These are phyloP conservation scores for Helostoma temminkii DNA, from an alignment of 2,797 vertebrate species.

Conservation along the genomic window DNA sequence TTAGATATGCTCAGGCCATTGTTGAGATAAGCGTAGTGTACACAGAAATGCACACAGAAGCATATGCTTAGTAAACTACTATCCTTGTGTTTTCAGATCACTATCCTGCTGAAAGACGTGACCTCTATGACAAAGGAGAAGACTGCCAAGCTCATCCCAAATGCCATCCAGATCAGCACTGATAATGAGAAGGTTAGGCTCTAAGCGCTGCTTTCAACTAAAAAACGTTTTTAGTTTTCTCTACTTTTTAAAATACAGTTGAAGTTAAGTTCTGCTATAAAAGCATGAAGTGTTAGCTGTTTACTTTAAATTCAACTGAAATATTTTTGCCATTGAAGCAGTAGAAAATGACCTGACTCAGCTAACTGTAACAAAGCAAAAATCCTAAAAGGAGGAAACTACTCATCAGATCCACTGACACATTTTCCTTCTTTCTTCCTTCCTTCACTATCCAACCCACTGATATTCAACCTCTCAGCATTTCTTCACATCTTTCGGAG, in stretches of 20 bases:
- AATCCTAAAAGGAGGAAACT: slow-evolving; percentile 23
- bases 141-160: slow-evolving; percentile 94
- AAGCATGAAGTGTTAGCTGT: not conserved
- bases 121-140: slow-evolving; percentile 93
- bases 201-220: no score
- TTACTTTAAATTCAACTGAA: not conserved
- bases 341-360: slow-evolving; percentile 43
- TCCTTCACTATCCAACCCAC: slow-evolving; percentile 10
- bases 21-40: slow-evolving; percentile 20
- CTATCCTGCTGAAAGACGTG: slow-evolving; percentile 92
- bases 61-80: not conserved
- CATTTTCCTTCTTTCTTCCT: slow-evolving; percentile 10
- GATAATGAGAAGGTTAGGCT: slow-evolving; percentile 89
- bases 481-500: slow-evolving; percentile 95
- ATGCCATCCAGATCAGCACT: slow-evolving; percentile 93
- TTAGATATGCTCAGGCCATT: slow-evolving; percentile 26
- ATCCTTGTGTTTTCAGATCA: slow-evolving; percentile 82
- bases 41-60: not conserved
- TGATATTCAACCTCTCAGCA: slow-evolving; percentile 80
- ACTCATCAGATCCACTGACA: slow-evolving; percentile 28
- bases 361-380: slow-evolving; percentile 37
- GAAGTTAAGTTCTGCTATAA: not conserved
- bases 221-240: no score
- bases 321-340: slow-evolving; percentile 33
- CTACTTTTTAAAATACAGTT: not conserved